These are phyloP conservation scores for Paelopatides confundens DNA, from an alignment of 53 echinoderm and acorn worm species.

Conservation along the genomic window DNA sequence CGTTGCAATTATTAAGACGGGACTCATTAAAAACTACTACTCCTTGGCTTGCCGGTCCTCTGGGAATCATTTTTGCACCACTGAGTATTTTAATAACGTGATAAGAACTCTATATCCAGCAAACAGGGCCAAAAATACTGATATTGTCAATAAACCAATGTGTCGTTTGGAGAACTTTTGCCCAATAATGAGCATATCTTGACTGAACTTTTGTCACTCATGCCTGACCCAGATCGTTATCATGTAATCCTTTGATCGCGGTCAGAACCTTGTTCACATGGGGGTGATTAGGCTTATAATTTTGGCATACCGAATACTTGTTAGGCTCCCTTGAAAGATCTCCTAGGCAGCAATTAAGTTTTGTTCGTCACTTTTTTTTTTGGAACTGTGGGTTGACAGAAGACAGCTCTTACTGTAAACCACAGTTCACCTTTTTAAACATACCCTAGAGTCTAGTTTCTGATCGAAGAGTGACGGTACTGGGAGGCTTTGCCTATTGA, in stretches of 20 bases:
- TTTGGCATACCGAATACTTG: conserved; percentile 29
- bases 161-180: not conserved
- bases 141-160: not conserved
- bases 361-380: conserved; percentile 16
- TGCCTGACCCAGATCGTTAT: conserved; percentile 35
- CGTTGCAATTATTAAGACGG: no score
- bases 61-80: not conserved
- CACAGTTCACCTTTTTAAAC: conserved; percentile 45
- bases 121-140: not conserved
- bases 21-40: not conserved
- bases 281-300: conserved; percentile 28
- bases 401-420: conserved; percentile 24
- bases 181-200: not conserved
- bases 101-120: not conserved
- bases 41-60: not conserved
- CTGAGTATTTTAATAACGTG: not conserved
- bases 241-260: conserved; percentile 34
- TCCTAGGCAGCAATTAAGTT: conserved; percentile 39
- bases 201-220: not conserved
- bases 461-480: conserved; percentile 21
- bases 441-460: conserved; percentile 18
- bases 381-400: conserved; percentile 24
- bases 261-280: conserved; percentile 43
- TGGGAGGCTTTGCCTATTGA: not conserved
- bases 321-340: conserved; percentile 18